Base-by-base conservation (phyloP, 2,888 invertebrate genomes). In the Drosophila sordidapex region DNA sequence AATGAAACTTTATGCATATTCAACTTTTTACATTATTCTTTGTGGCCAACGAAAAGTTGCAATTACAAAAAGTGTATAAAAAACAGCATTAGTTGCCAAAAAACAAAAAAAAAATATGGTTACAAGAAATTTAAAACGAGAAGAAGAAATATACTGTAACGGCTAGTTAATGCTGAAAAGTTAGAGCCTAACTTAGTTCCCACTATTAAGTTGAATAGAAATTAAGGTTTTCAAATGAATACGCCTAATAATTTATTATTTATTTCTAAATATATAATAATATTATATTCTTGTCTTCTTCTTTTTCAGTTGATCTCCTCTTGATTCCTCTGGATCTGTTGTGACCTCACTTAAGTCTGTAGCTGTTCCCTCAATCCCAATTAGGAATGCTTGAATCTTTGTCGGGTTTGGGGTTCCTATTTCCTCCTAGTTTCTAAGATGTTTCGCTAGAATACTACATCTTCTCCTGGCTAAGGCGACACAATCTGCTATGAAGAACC, bases 21-120 rank as follows among this genome's bases (percentile, higher is more conserved):
- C 87, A 89, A 87, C 87, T 89, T 89, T 89, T 87, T 87, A 84
- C 89, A 89, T 86, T 89, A 85, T 88, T 81, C 86, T 79, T 88
- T 85, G 87, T 80, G 84, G 82, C 71, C 76, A 62, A 60, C 72
- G 66, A 52, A 86, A 83, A 78, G 81, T 84, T 76, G 67, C 66
- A 71, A 61, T 57, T 62, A 46, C 59, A 73, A 75, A 35, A 56
- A 46, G 46, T 74, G 58, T 65, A 70, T 25, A 25, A 46, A 63
- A 58, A 71, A 74, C 58, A 70, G 68, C 25, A 46, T 25, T 38
- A 29, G 11, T 27, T 25, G 48, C 27, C 18, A 25, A 29, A 27
- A 57, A 59, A 61, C 60, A 70, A 31, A 64, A 38, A 46, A 51
- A 25, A 36, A 29, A 56, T 40, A 33, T 18, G 21, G 25, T 33